Evolutionary conservation across 2,113 vertebrate species (phyloP), one percentile per base, ranked within the genome.

Genomic region (Jaculus jaculus): DNA sequence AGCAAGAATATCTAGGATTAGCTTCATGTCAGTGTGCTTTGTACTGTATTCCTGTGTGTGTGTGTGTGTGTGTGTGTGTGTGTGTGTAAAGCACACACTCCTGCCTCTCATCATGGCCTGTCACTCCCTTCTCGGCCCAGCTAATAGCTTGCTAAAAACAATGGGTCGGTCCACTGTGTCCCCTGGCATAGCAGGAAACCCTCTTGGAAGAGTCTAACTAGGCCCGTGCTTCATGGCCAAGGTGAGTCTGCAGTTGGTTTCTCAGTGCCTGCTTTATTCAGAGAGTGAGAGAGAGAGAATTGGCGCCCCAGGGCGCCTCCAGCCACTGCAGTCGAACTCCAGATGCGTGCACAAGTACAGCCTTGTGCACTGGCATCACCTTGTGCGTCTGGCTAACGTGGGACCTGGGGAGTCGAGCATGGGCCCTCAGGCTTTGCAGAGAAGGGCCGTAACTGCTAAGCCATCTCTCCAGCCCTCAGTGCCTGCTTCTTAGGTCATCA

Each of bases 101-200:
- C 0, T 0, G 0, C 24, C 61, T 32, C 7, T 61, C 34, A 0
- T 32, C 23, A 3, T 12, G 18, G 82, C 72, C 51, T 2, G 12
- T 10, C 66, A 12, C 30, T 69, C 30, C 20, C 28, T 26, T 78
- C 84, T 7, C 0, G 2, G 86, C 65, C 54, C 26, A 2, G 28
- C 89, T 54, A 8, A 61, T 69, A 13, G 30, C 58, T 32, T 32
- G 26, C 28, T 72, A 15, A 71, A 32, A n/a, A 77, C 73, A 66
- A 42, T 21, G n/a, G 37, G 32, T 42, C 42, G 37, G 32, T 42
- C 39, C 13, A 5, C 32, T 0, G 0, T 23, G 58, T 75, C 74
- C 65, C 66, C 47, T 1, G 3, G 9, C 60, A 15, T 39, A 18
- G 69, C 71, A 32, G n/a, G 71, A 9, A 24, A 30, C 24, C n/a